phyloP scores from a whole-genome alignment of 2,797 vertebrate species.

The Chloroceryle inda region DNA sequence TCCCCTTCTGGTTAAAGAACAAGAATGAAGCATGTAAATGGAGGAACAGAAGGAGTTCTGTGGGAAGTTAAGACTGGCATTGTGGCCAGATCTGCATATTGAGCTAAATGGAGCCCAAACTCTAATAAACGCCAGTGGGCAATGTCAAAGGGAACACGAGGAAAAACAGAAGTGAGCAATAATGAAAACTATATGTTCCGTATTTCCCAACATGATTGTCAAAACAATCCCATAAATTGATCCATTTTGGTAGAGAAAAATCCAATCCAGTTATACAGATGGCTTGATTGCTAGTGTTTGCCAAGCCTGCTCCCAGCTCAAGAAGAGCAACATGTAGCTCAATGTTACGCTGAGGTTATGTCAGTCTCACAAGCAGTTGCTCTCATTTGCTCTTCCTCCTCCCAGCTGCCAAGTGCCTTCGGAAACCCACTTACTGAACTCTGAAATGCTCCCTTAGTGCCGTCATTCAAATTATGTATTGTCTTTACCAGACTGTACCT shows the following conservation, averaged over 20 bases:
- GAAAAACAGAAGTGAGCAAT: slow-evolving; percentile 46
- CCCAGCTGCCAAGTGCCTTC: neutral
- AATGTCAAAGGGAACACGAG: slow-evolving; percentile 45
- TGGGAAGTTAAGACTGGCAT: neutral
- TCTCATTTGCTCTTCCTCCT: slow-evolving; percentile 29
- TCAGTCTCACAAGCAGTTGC: slow-evolving; percentile 36
- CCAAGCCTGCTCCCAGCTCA: slow-evolving; percentile 42
- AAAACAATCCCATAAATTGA: slow-evolving; percentile 44
- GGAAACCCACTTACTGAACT: slow-evolving; percentile 10
- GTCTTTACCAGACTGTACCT: slow-evolving; percentile 43
- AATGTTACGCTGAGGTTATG: slow-evolving; percentile 3
- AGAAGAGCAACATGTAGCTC: slow-evolving; percentile 19
- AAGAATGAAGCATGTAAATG: slow-evolving; percentile 35
- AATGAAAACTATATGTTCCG: slow-evolving; percentile 29
- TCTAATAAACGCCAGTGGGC: slow-evolving; percentile 16
- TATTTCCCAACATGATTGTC: slow-evolving; percentile 58
- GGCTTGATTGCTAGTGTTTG: neutral
- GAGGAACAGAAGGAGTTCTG: slow-evolving; percentile 6
- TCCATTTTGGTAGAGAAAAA: slow-evolving; percentile 28
- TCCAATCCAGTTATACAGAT: slow-evolving; percentile 44
- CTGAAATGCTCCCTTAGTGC: neutral
- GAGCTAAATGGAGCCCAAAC: slow-evolving; percentile 29
- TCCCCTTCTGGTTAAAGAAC: slow-evolving; percentile 10
- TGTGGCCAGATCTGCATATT: neutral
- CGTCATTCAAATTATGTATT: slow-evolving; percentile 14